These are phyloP conservation scores for Diphyllodes magnificus DNA, from an alignment of 2,113 vertebrate species.

Conservation along the genomic window DNA sequence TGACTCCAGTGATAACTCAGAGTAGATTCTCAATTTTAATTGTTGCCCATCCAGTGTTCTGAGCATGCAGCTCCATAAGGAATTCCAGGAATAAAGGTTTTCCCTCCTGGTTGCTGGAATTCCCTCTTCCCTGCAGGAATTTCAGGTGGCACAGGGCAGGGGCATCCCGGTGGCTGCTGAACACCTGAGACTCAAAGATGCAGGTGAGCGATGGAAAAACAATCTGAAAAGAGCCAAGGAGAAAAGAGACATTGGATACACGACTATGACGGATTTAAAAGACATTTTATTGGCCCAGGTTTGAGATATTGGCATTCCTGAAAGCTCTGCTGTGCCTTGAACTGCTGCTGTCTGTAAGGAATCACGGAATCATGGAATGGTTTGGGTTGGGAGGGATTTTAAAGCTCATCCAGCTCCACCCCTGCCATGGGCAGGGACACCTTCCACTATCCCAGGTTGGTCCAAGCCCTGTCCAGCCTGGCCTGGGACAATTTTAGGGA, in stretches of 20 bases:
- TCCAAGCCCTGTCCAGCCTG: background rate
- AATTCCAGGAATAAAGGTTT: background rate
- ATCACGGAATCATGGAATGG: background rate
- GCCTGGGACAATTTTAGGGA: background rate
- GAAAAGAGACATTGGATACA: background rate
- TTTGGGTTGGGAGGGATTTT: background rate
- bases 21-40: background rate
- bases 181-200: background rate
- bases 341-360: background rate
- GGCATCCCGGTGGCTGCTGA: background rate
- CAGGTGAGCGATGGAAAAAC: background rate
- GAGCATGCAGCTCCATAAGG: fast-evolving
- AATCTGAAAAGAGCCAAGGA: background rate
- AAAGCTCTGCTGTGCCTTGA: background rate
- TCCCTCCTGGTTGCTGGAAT: fast-evolving
- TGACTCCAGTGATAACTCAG: background rate
- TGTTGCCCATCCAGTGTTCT: background rate
- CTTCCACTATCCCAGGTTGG: fast-evolving
- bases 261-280: background rate
- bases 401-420: background rate
- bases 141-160: background rate
- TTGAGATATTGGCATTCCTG: background rate
- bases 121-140: background rate
- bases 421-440: background rate
- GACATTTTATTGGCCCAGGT: background rate